Conservation (phyloP, 2,797 vertebrate genomes). For the Gymnocypris eckloni region DNA sequence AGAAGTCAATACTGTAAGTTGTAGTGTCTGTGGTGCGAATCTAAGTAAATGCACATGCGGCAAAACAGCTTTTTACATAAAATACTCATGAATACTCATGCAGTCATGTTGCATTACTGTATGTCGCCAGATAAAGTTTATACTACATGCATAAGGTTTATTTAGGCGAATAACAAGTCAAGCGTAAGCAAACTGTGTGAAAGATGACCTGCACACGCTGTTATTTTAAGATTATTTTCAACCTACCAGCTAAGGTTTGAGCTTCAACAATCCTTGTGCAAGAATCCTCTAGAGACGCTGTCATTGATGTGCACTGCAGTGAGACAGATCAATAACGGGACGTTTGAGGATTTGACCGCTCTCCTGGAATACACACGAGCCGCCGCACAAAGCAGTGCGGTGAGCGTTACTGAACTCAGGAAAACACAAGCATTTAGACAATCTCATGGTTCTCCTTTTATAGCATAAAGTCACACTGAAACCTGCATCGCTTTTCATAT, state of each 20-base stretch:
- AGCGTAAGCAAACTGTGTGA: neutral
- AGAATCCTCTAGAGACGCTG: constrained; percentile 9
- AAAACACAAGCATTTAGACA: neutral
- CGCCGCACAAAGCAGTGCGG: neutral
- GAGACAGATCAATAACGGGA: constrained; percentile 23
- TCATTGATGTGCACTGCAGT: constrained; percentile 27
- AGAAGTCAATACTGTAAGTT: neutral
- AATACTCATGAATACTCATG: neutral
- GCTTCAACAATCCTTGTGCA: constrained; percentile 16
- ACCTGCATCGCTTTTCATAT: neutral
- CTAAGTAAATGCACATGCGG: neutral
- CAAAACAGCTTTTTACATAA: neutral
- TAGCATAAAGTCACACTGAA: neutral
- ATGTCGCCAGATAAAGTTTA: neutral
- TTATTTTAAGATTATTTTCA: constrained; percentile 14
- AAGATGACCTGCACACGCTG: neutral
- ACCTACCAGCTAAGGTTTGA: neutral
- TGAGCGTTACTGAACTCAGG: neutral
- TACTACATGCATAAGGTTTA: neutral
- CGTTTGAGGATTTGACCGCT: constrained; percentile 15
- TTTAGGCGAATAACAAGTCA: neutral
- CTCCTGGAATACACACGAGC: neutral
- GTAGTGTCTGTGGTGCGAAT: neutral
- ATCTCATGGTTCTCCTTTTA: neutral
- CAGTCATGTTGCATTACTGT: neutral